A percentile compares a stretch with the other conserved stretches of the same genome.
phyloP scores from a whole-genome alignment of 1,140 invertebrate genomes.

The silkworm (Bombyx mori) region ASM3026992v2 NC_085117.1:15749501-15750000 shows the following conservation, averaged over 20 bases:
- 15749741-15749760: conserved; percentile 40
- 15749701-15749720: conserved; percentile 17
- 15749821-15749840: conserved; percentile 22
- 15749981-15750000: neutral
- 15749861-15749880: conserved; percentile 38
- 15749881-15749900: conserved; percentile 31
- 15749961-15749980: neutral
- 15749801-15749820: conserved; percentile 24
- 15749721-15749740: conserved; percentile 16
- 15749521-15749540: conserved; percentile 31
- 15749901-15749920: conserved; percentile 32
- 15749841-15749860: conserved; percentile 36
- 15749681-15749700: conserved; percentile 50
- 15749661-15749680: conserved; percentile 51
- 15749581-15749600: conserved; percentile 54
- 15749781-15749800: conserved; percentile 7
- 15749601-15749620: conserved; percentile 53
- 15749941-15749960: neutral
- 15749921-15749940: neutral
- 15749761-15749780: conserved; percentile 13
- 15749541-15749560: conserved; percentile 31
- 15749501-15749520: conserved; percentile 28
- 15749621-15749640: conserved; percentile 51
- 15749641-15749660: conserved; percentile 53
- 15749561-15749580: conserved; percentile 42